These are phyloP conservation scores for Anthopleura xanthogrammica DNA, from an alignment of 92 coral and sea anemone species.

Conservation along the genomic window DNA sequence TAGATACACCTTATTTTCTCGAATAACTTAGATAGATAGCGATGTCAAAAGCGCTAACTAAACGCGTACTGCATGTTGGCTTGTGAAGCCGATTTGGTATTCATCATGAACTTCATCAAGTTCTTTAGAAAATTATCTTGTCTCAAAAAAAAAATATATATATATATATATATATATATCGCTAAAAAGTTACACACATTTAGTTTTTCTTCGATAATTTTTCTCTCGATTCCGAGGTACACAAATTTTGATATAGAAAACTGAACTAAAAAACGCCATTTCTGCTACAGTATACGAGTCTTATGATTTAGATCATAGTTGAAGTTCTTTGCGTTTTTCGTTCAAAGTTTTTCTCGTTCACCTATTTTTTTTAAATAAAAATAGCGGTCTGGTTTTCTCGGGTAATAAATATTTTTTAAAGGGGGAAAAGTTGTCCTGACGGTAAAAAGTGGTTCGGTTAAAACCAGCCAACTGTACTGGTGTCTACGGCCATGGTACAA, in stretches of 20 bases:
- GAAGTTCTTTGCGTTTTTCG: conserved; percentile 30
- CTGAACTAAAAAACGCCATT: not conserved
- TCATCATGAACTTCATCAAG: not conserved
- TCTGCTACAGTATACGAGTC: not conserved
- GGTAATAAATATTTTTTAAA: too few relatives aligned
- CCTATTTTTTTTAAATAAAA: too few relatives aligned
- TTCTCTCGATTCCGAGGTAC: not conserved
- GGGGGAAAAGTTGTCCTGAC: too few relatives aligned
- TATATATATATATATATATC: not conserved
- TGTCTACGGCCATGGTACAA: too few relatives aligned
- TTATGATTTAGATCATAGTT: conserved; percentile 15
- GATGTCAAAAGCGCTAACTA: conserved; percentile 22
- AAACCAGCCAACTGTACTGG: too few relatives aligned
- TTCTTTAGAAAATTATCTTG: not conserved
- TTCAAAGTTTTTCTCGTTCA: not conserved
- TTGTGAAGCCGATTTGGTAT: not conserved
- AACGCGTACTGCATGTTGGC: too few relatives aligned
- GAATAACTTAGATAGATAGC: not conserved
- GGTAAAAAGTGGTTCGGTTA: too few relatives aligned
- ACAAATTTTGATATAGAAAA: not conserved
- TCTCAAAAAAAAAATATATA: too few relatives aligned
- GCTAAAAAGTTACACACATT: not conserved
- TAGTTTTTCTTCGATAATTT: not conserved
- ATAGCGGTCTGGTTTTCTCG: too few relatives aligned
- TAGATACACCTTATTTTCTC: not conserved